These are phyloP conservation scores for Ctenicera cuprea DNA, from an alignment of 2,888 invertebrate genomes.

Conservation along the genomic window DNA sequence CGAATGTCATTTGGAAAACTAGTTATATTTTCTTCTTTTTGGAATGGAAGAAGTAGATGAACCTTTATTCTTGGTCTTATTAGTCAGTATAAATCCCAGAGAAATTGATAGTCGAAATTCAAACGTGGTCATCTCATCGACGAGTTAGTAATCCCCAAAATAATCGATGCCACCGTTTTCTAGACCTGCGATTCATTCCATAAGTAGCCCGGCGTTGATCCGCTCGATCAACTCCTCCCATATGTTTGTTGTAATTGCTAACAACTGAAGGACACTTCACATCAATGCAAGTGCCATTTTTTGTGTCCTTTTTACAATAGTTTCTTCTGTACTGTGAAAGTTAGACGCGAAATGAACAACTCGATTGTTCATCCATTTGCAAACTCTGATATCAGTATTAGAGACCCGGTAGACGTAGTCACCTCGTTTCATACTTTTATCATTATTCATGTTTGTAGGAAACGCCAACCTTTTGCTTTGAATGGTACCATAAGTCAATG, in stretches of 20 bases:
- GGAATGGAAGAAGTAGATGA: conserved; percentile 5
- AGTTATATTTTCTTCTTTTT: conserved; percentile 30
- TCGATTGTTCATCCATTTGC: conserved; percentile 19
- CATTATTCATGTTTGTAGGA: conserved; percentile 15
- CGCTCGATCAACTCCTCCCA: conserved; percentile 56
- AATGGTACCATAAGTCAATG: conserved; percentile 51
- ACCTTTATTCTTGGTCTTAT: not conserved
- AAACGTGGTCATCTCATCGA: not conserved
- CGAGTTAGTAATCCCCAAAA: conserved; percentile 12
- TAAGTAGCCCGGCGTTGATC: conserved; percentile 47
- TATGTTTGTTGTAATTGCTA: conserved; percentile 52
- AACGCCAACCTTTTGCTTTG: conserved; percentile 37
- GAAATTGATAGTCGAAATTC: conserved; percentile 23
- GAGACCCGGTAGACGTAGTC: conserved; percentile 45
- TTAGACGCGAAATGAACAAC: conserved; percentile 30
- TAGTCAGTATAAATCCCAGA: not conserved
- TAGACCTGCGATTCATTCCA: conserved; percentile 25
- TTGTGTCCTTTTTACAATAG: conserved; percentile 18
- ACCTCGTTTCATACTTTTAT: conserved; percentile 41
- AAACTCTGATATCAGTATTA: conserved; percentile 30
- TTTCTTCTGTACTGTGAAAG: conserved; percentile 19
- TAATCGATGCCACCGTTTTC: conserved; percentile 32
- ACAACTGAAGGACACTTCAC: conserved; percentile 48
- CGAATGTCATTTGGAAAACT: conserved; percentile 25
- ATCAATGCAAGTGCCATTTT: conserved; percentile 21